Evolutionary conservation across 2,888 invertebrate species (phyloP), one percentile per base, ranked within the genome.

Genomic region (Dexiosoma caninum): DNA sequence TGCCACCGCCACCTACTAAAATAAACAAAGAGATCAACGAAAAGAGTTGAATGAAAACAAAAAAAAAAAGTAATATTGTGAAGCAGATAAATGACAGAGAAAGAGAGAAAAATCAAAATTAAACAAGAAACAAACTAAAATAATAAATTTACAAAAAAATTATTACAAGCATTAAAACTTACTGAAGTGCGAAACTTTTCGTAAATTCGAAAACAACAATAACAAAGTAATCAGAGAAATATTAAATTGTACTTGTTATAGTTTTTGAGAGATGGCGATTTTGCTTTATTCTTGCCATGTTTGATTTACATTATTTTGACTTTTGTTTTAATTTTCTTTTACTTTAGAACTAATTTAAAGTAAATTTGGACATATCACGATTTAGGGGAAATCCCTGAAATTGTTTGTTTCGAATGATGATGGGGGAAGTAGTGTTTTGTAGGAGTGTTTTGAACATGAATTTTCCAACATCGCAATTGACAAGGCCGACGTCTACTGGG

Each of bases 171-270:
- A 81, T 81, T 69, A 81, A 81, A 81, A 81, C 60, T 81, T 64
- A 81, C 76, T 81, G 67, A 77, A 81, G 80, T 77, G 72, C 60
- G 62, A 81, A 81, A 76, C 53, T 81, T 81, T 80, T 72, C 55
- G 55, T 70, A 51, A 71, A 77, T 60, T 40, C n/a, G 40, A 37
- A 53, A 81, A 51, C 14, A 59, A 51, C 27, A 53, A 60, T 14
- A 70, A n/a, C 12, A 57, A 16, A 4, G 16, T 12, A 19, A 12
- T 2, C 7, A 16, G 9, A 30, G 14, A 6, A 67, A 55, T 21
- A 42, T 16, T 21, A 53, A 30, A 49, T 71, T 37, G 14, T 59
- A 59, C 21, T 46, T 23, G 32, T 46, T 21, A 19, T 19, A 44
- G 19, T 60, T 30, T 42, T 12, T 27, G n/a, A 37, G 23, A n/a